A percentile compares a stretch with the other conserved stretches of the same genome.
phyloP scores from a whole-genome alignment of 2,113 vertebrate species.

The Progne subis region DNA sequence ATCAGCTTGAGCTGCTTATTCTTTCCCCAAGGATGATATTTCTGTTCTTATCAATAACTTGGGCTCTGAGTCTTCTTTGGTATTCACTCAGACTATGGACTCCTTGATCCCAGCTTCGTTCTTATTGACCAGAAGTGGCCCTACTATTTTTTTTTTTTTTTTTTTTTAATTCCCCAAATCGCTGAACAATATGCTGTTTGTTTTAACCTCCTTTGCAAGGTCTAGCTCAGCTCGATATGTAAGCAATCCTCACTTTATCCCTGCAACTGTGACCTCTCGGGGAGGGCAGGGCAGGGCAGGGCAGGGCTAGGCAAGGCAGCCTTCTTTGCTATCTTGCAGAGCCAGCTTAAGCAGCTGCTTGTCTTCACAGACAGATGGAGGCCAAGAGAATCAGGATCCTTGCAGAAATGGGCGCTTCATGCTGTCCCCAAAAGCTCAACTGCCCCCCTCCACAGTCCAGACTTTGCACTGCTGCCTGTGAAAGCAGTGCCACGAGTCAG shows the following conservation, averaged over 20 bases:
- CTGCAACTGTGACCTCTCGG: background rate
- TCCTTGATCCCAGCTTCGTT: background rate
- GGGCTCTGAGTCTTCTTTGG: background rate
- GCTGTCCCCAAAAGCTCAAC: background rate
- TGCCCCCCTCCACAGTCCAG: background rate
- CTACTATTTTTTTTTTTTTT: too few species aligned
- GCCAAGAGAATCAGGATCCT: background rate
- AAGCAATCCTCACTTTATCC: constrained; percentile 11
- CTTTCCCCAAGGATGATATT: background rate
- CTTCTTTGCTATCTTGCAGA: background rate
- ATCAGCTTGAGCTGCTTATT: constrained; percentile 24
- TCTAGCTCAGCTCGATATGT: constrained; percentile 7
- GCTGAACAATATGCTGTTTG: background rate
- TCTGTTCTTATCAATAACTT: background rate
- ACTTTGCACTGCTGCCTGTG: background rate
- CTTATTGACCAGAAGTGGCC: background rate
- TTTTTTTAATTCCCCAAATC: background rate
- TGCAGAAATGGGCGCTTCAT: background rate
- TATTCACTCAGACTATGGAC: background rate
- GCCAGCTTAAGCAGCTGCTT: background rate
- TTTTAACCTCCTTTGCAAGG: constrained; percentile 2
- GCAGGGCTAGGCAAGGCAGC: background rate
- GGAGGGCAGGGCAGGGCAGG: background rate
- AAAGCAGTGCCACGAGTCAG: background rate
- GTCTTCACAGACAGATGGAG: background rate